Evolutionary conservation across 2,797 vertebrate genomes (phyloP), one percentile per base, ranked within the genome.

Genomic region (Chromis chromis): DNA sequence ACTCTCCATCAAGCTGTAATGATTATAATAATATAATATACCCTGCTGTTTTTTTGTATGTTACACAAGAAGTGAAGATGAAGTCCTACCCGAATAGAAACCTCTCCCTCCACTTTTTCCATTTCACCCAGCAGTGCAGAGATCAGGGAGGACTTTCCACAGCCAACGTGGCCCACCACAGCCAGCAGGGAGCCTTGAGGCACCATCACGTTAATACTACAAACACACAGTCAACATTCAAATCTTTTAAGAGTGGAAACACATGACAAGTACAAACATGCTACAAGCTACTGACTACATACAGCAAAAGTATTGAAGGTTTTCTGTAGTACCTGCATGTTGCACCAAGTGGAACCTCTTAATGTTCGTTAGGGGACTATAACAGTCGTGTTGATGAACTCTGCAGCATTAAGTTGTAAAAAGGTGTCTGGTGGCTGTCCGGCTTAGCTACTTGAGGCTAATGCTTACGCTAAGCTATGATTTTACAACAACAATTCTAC

Each of bases 51-150:
- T 40, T 53, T 33, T 46, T 9, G 12, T 19, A 39, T 19, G 16
- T 48, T 13, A 7, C 3, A 24, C 1, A 31, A 24, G 7, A 54
- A 56, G 21, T 48, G 2, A 31, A 24, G 1, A 31, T 25, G 7
- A 54, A 56, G 25, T 92, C 95, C 8, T 81, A 98, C 98, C 96
- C 94, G 93, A 72, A 99, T 84, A 11, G 95, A 94, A 73, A 98
- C 92, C 2, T 96, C 93, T 50, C 98, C 98, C 76, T 97, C 96
- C 79, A 96, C 72, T 82, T 97, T 99, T 91, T 99, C 97, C 96
- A 98, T 98, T 70, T 99, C 98, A 6, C 98, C 98, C 68, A 99
- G 95, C 66, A 99, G 93, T 6, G 97, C 97, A 4, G 96, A 96
- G 66, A 99, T 82, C 61, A 99, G 89, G 1, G 98, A 99, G 31